Conservation (phyloP, 53 echinoderm and acorn worm species). For the Zoroaster sp. region DNA sequence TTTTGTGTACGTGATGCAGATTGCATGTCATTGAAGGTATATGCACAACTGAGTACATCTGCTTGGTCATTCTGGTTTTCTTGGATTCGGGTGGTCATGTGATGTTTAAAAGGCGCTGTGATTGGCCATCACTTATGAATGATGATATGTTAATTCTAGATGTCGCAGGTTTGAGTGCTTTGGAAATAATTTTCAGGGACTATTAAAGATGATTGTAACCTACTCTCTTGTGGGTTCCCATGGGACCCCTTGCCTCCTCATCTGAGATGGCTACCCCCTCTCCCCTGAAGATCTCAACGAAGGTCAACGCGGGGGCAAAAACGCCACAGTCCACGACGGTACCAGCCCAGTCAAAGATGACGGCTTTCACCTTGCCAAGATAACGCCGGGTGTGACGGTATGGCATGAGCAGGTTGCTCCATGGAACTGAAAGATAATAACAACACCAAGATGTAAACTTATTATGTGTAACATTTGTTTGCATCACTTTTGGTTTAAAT, state of each 20-base stretch:
- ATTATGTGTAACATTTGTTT: neutral
- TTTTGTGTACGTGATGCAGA: no score
- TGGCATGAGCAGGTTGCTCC: constrained; percentile 78
- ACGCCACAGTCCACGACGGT: constrained; percentile 93
- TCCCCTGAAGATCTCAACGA: constrained; percentile 72
- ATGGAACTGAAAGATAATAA: constrained; percentile 11
- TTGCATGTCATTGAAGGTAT: no score
- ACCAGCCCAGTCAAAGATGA: constrained; percentile 96
- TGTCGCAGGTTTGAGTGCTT: neutral
- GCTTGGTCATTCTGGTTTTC: no score
- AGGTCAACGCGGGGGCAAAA: constrained; percentile 81
- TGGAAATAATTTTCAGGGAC: neutral
- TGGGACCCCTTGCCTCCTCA: constrained; percentile 86
- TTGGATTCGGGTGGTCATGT: no score
- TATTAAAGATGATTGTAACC: no score
- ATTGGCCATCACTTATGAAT: no score
- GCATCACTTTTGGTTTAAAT: no score
- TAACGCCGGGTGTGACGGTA: constrained; percentile 71
- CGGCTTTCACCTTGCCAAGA: constrained; percentile 72
- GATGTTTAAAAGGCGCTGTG: no score
- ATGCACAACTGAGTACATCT: no score
- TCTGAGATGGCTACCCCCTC: constrained; percentile 79
- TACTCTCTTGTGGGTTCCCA: constrained; percentile 93
- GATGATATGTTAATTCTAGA: no score
- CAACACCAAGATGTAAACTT: no score